Evolutionary conservation across 2,113 vertebrate genomes (phyloP), one percentile per base, ranked within the genome.

Genomic region (Lethenteron camtschaticum): DNA sequence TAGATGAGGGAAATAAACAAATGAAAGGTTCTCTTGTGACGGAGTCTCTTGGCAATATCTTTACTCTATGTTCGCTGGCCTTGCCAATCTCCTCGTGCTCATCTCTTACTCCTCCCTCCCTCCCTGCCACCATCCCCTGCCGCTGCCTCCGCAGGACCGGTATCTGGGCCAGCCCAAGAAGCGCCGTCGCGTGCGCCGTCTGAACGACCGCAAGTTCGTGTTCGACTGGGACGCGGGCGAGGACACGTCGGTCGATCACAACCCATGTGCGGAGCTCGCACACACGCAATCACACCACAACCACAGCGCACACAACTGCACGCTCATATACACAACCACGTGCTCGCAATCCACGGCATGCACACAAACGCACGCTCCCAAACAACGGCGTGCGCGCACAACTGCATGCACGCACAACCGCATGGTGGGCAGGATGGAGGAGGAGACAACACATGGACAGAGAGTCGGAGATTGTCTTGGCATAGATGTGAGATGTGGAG

Each of bases 171-270:
- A 91, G 6, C 74, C 89, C 75, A 97, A 96, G 81, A 97, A 97
- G 77, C 83, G 94, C 4, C 78, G 90, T 12, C 80, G 91, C 56
- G 95, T 91, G 2, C 84, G 94, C 56, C 91, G 96, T 78, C 81
- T 97, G 55, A 97, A 97, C 1, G 94, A 97, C 79, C 85, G 94
- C 73, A 97, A 97, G 77, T 97, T 96, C 60, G 94, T 97, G 68
- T 97, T 97, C 1, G 94, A 97, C 78, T 97, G 94, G 94, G 94
- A 97, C 0, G 94, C 94, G 0, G 95, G 91, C 0, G 94, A 97
- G 69, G 91, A 97, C 76, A 97, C 91, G 0, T 96, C 94, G 6
- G 86, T 88, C 0, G 94, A 96, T 76, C 95, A 96, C 80, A 96
- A 96, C 74, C 92, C 0, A 78, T 96, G 92, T 97, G 77, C 89